Evolutionary conservation across 2,888 invertebrate genomes (phyloP), one percentile per base, ranked within the genome.

Genomic region (Synergus japonicus): DNA sequence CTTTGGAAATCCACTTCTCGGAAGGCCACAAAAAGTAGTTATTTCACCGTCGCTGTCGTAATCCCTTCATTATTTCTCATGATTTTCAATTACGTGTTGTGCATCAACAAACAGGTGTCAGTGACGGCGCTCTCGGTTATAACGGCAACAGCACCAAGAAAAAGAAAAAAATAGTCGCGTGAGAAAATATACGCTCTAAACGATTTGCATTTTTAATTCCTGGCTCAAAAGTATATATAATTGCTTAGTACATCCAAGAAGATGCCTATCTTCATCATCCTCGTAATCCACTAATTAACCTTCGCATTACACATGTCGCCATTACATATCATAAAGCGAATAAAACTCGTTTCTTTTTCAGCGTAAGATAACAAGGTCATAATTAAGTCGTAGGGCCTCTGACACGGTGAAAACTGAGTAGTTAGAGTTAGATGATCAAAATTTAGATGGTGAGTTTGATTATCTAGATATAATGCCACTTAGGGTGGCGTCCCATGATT

Each of bases 271-370:
- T 73, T 73, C 10, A 49, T 46, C 49, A 22, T 22, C 22, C 73
- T 73, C 49, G 73, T 73, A 73, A 73, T 54, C 46, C 73, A 73
- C 73, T 73, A 54, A 73, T 73, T 73, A 73, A 73, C 73, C 73
- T 73, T 73, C 49, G 37, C 73, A 49, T 41, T 73, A 73, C 54
- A 54, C 54, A 49, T 73, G 54, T 73, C 29, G 46, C 46, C 46
- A 2, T 43, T 18, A 43, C 65, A 64, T 29, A 43, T 49, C 18
- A 69, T 69, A 49, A 69, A 29, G 49, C 15, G 22, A 15, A 69
- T 29, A 29, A 29, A 73, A 54, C 37, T 54, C 9, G 22, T 49
- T 37, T 69, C 29, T 73, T 54, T 73, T 73, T 41, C 29, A 4
- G 29, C 29, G 69, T 15, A 69, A 67, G 67, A 67, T 67, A 46